Evolutionary conservation across 2,797 vertebrate genomes (phyloP).

Genomic region (Spondyliosoma cantharus): DNA sequence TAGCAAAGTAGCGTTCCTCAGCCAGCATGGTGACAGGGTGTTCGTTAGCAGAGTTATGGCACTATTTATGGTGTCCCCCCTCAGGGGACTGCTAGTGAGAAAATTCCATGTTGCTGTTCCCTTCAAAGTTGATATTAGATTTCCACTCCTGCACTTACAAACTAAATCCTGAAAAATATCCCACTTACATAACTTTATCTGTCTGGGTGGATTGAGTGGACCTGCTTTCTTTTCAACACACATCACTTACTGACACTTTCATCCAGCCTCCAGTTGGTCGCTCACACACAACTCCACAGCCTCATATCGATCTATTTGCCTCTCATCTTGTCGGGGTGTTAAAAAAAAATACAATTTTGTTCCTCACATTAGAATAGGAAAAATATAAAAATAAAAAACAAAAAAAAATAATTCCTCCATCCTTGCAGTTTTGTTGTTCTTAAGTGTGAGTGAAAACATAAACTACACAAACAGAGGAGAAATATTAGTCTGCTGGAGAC

Average conservation of each 20-base stretch:
- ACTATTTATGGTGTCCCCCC: no score
- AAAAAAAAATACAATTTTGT: background rate
- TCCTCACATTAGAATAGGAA: slow-evolving; percentile 8
- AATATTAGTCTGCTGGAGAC: slow-evolving; percentile 15
- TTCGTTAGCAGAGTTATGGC: no score
- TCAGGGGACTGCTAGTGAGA: no score
- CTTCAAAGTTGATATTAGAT: no score
- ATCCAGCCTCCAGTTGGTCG: background rate
- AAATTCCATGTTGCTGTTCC: no score
- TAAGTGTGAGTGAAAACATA: slow-evolving; percentile 31
- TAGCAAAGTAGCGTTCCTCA: no score
- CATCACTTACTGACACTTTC: background rate
- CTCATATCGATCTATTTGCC: background rate
- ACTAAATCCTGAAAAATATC: background rate
- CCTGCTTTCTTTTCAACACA: background rate
- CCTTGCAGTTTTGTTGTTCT: slow-evolving; percentile 8
- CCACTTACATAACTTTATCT: background rate
- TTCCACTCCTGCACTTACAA: no score
- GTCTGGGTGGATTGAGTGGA: background rate
- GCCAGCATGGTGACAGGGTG: no score
- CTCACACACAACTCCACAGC: background rate
- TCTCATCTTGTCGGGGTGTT: background rate
- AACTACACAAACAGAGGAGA: slow-evolving; percentile 27
- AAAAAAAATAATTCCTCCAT: slow-evolving; percentile 4
- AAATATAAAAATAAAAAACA: background rate